These are phyloP conservation scores for Hylaeus anthracinus DNA, from an alignment of 1,140 invertebrate species.

Conservation along the genomic window DNA sequence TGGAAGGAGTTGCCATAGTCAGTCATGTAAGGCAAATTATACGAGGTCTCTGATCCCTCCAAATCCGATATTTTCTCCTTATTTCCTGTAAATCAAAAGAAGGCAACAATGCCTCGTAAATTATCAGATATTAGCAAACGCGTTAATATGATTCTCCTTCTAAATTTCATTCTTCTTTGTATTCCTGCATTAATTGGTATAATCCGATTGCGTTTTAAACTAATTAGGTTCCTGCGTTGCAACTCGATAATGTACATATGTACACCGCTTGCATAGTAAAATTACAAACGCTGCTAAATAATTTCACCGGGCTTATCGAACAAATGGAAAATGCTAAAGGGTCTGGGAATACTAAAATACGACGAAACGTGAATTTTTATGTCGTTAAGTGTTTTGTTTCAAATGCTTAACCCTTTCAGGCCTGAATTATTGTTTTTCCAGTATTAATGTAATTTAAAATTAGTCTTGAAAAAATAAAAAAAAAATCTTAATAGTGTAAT, in stretches of 20 bases:
- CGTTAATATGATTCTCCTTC: not conserved
- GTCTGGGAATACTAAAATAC: no score
- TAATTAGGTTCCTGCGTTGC: not conserved
- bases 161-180: not conserved
- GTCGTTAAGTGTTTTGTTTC: no score
- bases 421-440: no score
- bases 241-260: not conserved
- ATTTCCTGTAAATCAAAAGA: conserved; percentile 20
- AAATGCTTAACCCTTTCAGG: no score
- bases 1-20: not conserved
- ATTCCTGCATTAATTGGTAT: not conserved
- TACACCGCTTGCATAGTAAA: not conserved
- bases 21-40: not conserved
- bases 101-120: not conserved
- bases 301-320: not conserved
- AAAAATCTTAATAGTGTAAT: no score
- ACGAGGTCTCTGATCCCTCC: conserved; percentile 24
- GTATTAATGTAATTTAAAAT: no score
- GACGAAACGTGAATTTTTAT: no score
- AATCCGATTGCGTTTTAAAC: not conserved
- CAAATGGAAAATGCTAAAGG: no score
- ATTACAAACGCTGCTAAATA: not conserved
- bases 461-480: no score
- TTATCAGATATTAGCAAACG: not conserved
- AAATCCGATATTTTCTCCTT: conserved; percentile 14